A percentile compares a stretch with the other conserved stretches of the same genome.
Evolutionary conservation across 2,797 vertebrate species (phyloP).

Genomic region (Sphenodon punctatus): DNA sequence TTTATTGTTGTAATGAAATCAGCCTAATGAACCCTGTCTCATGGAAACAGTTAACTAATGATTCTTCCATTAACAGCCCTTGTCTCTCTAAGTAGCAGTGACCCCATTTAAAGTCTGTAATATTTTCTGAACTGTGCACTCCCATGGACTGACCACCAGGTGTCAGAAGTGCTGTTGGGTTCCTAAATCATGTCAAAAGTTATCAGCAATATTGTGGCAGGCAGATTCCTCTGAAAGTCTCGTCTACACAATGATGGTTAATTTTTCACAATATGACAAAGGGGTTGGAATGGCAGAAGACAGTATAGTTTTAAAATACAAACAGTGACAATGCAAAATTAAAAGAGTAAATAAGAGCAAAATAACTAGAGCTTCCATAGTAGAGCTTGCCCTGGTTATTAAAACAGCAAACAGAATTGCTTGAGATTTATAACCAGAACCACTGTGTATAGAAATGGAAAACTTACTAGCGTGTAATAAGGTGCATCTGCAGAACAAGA

Average conservation of each 20-base stretch:
- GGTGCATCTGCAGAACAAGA: rapidly evolving
- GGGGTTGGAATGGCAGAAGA: background rate
- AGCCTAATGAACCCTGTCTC: background rate
- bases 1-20: background rate
- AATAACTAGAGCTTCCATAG: background rate
- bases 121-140: slow-evolving; percentile 57
- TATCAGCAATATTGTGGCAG: background rate
- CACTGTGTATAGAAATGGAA: background rate
- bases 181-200: slow-evolving; percentile 29
- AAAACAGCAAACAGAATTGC: background rate
- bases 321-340: background rate
- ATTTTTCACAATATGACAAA: background rate
- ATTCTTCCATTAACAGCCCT: slow-evolving; percentile 50
- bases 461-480: background rate
- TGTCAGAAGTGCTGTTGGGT: slow-evolving; percentile 78
- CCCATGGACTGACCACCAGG: slow-evolving; percentile 78
- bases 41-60: background rate
- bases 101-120: slow-evolving; percentile 75
- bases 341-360: background rate
- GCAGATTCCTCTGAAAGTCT: background rate
- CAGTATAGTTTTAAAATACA: background rate
- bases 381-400: background rate
- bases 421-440: background rate
- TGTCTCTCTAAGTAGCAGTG: slow-evolving; percentile 65
- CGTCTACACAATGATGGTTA: rapidly evolving